Conservation (phyloP, 2,888 invertebrate genomes). For the Perizoma flavofasciatum region DNA sequence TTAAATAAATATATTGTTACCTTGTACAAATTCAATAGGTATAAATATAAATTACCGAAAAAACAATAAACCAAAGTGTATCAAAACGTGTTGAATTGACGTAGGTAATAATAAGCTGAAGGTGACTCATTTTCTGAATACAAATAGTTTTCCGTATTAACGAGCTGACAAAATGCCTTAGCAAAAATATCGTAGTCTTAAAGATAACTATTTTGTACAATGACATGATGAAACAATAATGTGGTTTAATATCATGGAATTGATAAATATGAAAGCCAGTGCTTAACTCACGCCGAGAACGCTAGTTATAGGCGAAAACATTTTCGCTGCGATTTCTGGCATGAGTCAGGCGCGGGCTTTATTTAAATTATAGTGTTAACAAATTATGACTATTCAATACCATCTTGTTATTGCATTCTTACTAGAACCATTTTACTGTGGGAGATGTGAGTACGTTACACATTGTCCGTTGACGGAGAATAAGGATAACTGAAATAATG, state of each 20-base stretch:
- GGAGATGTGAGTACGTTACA: neutral
- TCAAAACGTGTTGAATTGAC: constrained; percentile 29
- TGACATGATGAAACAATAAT: neutral
- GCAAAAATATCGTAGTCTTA: constrained; percentile 2
- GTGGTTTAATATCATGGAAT: neutral
- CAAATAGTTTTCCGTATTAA: constrained; percentile 11
- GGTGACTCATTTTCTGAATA: constrained; percentile 11
- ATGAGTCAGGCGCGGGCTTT: constrained; percentile 7
- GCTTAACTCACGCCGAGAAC: neutral
- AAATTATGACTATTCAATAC: neutral
- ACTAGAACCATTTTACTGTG: constrained; percentile 3
- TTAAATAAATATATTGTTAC: constrained; percentile 10
- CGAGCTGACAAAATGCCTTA: constrained; percentile 21
- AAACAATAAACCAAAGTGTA: constrained; percentile 38
- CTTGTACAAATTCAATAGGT: constrained; percentile 33
- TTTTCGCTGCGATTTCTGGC: neutral
- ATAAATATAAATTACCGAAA: constrained; percentile 28
- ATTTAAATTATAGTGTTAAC: constrained; percentile 5
- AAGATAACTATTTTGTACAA: neutral
- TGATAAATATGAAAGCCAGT: neutral
- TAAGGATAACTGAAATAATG: constrained; percentile 41
- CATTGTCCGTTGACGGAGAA: constrained; percentile 1
- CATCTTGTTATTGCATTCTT: neutral
- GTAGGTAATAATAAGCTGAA: constrained; percentile 30
- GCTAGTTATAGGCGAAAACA: neutral